Conservation (phyloP, 2,888 invertebrate genomes). For the Chrysomela aeneicollis region DNA sequence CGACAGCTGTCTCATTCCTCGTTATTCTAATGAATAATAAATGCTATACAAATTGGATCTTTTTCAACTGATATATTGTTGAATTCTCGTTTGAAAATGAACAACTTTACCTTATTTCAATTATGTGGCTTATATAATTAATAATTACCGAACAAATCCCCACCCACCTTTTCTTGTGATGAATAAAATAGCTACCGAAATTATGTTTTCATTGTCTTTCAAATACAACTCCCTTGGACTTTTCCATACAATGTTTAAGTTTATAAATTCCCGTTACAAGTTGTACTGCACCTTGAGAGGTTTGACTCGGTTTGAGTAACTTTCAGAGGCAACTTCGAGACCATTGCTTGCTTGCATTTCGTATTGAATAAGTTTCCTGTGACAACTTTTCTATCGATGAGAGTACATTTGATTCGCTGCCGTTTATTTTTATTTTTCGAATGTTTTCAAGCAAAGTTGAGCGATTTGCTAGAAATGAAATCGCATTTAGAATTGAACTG, state of each 20-base stretch:
- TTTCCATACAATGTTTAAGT: slow-evolving; percentile 28
- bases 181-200: not conserved
- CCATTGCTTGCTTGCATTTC: slow-evolving; percentile 42
- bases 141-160: too few relatives aligned
- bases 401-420: slow-evolving; percentile 34
- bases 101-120: too few relatives aligned
- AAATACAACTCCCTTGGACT: slow-evolving; percentile 3
- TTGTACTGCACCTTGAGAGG: slow-evolving; percentile 36
- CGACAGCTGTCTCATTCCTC: too few relatives aligned
- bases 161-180: too few relatives aligned
- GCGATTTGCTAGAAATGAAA: not conserved
- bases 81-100: too few relatives aligned
- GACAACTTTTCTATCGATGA: slow-evolving; percentile 34
- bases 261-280: slow-evolving; percentile 35
- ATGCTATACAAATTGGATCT: too few relatives aligned
- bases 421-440: slow-evolving; percentile 29
- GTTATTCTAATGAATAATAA: too few relatives aligned
- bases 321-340: slow-evolving; percentile 27
- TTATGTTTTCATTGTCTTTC: not conserved
- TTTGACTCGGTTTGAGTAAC: slow-evolving; percentile 35
- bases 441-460: not conserved
- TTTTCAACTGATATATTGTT: too few relatives aligned
- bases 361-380: slow-evolving; percentile 40
- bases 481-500: not conserved
- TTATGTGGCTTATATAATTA: too few relatives aligned